Evolutionary conservation across 1,140 invertebrate genomes (phyloP), one percentile per base, ranked within the genome.

Genomic region (Drosophila nigromelanica): DNA sequence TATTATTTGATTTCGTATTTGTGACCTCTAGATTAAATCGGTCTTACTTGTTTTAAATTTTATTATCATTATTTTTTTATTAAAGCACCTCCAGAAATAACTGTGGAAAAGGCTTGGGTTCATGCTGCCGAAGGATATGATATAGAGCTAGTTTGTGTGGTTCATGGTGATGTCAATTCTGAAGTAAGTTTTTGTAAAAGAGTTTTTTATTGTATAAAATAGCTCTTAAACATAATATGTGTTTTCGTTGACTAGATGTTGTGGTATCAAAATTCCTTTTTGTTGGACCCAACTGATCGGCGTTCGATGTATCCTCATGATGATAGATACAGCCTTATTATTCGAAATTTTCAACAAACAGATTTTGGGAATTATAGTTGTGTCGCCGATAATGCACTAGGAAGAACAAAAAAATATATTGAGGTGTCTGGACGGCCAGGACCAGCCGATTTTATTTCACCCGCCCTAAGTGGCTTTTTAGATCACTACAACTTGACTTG

Each of bases 281-380:
- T 93, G 30, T 69, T 94, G 67, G 93, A 94, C 61, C 93, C 93
- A 14, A 93, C 92, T n/a, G 94, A 94, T 61, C 90, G 93, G 4
- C 91, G 93, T 5, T 91, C 92, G 4, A 94, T 94, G 92, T 93
- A 94, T 71, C 92, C 92, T n/a, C 80, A 92, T 18, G 93, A 93
- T 35, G 93, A 93, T 76, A 92, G 92, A 71, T 93, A 94, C 67
- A 93, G 93, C 2, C 89, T 94, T 2, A 93, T 93, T 52, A 93
- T 94, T 11, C 91, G 92, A 18, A 93, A 94, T 71, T 93, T 94
- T 7, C 93, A 93, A 58, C 89, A 90, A n/a, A 91, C 92, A 4
- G 94, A 94, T 85, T 94, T 94, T 87, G 94, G 94, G 14, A 94
- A 94, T 71, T 94, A 94, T 68, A 93, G 92, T 63, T 93, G 93